Evolutionary conservation across 2,888 invertebrate genomes (phyloP), one percentile per base, ranked within the genome.

Genomic region (Clepsis dumicolana): DNA sequence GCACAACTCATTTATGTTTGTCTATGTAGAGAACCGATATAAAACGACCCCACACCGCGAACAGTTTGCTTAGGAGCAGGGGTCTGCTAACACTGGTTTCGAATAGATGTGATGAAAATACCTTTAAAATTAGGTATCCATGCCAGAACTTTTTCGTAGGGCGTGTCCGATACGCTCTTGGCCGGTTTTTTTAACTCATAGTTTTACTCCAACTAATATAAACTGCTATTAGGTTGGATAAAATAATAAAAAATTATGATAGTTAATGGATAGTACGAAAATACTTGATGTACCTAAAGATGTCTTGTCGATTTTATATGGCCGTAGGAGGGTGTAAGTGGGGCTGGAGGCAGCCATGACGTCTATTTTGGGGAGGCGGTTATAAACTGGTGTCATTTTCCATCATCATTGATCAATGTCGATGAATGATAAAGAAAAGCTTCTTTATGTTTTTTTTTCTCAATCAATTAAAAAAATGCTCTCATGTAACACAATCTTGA

Each of bases 391-490:
- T 62, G 38, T 62, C 67, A 67, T n/a, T 59, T 59, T 56, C 25
- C 24, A 38, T 48, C 44, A 62, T 53, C 59, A 59, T 62, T 62
- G 32, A 52, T 62, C 32, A 66, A 56, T 29, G 57, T 59, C 56
- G 24, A 62, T 67, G 48, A 27, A 38, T 62, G 61, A 66, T 61
- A 66, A 67, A 67, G 48, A 56, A 25, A 35, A 44, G 44, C n/a
- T 54, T 54, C 18, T 16, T 54, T 8, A 8, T 4, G 16, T 54
- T 54, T 29, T n/a, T 10, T 1, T 32, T 29, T 16, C 27, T 29
- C 5, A 29, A 18, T 29, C 4, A 44, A 18, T 16, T 41, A 16
- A 18, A 44, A 48, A 48, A 21, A 12, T 21, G 21, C 16, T 18
- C 2, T 18, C 7, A 18, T 18, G 5, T 44, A 18, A 18, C 1